A percentile compares a stretch with the other conserved stretches of the same genome.
Evolutionary conservation across 1,140 invertebrate species (phyloP).

Genomic region (Drusus annulatus): DNA sequence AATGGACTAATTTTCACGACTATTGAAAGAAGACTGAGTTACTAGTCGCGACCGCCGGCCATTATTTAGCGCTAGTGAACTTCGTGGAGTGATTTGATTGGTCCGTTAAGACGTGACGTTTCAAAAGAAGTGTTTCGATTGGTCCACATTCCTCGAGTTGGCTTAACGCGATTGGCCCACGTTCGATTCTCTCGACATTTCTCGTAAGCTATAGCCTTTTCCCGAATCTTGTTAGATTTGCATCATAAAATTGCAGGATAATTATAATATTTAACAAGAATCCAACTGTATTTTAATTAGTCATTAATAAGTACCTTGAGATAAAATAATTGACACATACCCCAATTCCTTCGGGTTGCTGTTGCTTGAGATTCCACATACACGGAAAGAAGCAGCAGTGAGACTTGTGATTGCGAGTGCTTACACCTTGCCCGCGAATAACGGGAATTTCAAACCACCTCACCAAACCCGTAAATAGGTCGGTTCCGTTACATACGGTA

Average conservation of each 20-base stretch:
- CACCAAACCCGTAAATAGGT: conserved; percentile 22
- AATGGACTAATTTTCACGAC: conserved; percentile 23
- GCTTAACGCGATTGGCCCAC: conserved; percentile 72
- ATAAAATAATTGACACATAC: no score
- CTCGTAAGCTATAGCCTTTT: conserved; percentile 26
- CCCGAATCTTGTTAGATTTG: background rate
- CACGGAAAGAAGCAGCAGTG: no score
- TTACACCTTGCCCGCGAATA: conserved; percentile 38
- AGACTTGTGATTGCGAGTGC: no score
- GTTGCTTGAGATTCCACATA: no score
- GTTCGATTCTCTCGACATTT: conserved; percentile 60
- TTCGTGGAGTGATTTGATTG: conserved; percentile 71
- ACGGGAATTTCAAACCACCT: conserved; percentile 41
- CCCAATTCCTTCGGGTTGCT: no score
- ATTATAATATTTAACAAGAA: background rate
- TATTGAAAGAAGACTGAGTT: conserved; percentile 53
- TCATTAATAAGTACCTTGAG: background rate
- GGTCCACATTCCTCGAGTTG: conserved; percentile 65
- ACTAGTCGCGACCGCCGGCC: conserved; percentile 19
- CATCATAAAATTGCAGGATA: background rate
- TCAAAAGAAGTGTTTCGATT: conserved; percentile 59
- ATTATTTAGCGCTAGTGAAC: conserved; percentile 67
- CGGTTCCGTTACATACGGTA: background rate
- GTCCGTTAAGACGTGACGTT: conserved; percentile 59
- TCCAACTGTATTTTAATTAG: background rate